Base-by-base conservation (phyloP, 2,888 invertebrate genomes). In the Sinohyriopsis cumingii region DNA sequence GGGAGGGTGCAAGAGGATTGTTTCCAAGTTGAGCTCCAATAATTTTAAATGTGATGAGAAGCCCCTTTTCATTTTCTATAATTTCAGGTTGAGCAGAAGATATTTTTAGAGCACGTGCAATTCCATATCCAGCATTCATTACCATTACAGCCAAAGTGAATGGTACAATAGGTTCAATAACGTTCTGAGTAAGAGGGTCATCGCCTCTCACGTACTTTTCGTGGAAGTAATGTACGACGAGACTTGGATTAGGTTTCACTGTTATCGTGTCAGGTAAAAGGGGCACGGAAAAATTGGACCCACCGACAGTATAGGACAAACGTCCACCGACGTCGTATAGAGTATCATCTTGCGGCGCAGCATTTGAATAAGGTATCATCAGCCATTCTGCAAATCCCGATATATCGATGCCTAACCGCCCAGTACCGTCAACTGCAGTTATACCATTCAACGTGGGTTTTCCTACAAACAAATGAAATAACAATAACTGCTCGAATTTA, bases 11-110 rank as follows among this genome's bases (percentile, higher is more conserved):
- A n/a, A 79, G 63, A 19, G 68, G 64, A n/a, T 69, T 59, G 25
- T 68, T 69, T 6, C 74, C 78, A 12, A 82, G 55, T 55, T 70
- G 76, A 15, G 82, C 77, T 33, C 77, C 81, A 24, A 78, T 80
- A 28, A 84, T 83, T 70, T 79, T 75, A 65, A 84, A 83, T 33
- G 72, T 60, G 6, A 84, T 67, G 15, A 82, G 63, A 22, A 83
- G 63, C n/a, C 84, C 82, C 66, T 84, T 83, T 53, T 83, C 81
- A 61, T 84, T 84, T 71, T 83, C 84, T 53, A 83, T 79, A 53
- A 84, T 84, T 69, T 83, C 80, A 12, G 84, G 84, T 63, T 84
- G 82, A n/a, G 77, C 81, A 18, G 84, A 83, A 15, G 82, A 74
- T 28, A 84, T 81, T 60, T 75, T 69, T 20, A 84, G 56, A 22